Evolutionary conservation across 1,140 invertebrate genomes (phyloP), one percentile per base, ranked within the genome.

Genomic region (Streblospio benedicti): DNA sequence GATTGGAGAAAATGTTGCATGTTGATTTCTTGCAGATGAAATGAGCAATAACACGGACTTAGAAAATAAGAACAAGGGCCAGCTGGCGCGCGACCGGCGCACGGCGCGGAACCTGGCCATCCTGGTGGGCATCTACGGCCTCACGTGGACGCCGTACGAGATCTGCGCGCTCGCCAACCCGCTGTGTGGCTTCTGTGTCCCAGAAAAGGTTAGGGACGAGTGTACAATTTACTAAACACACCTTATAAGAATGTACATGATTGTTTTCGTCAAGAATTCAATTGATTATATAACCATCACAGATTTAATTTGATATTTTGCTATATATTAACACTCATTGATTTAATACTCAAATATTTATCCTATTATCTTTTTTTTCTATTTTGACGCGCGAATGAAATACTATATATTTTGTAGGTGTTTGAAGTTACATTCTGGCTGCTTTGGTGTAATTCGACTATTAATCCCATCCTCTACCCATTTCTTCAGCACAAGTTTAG

Each of bases 401-500:
- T n/a, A n/a, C n/a, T n/a, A n/a, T n/a, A n/a, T n/a, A n/a, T n/a
- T n/a, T n/a, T n/a, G n/a, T n/a, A 27, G 23, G 38, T 33, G 9
- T 59, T 51, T 23, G 57, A 59, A 16, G 33, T 51, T 16, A 27
- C 33, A 14, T 59, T 59, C 45, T 59, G 57, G 57, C 43, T 59
- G 30, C 44, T 59, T 14, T 59, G 57, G 57, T 20, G 50, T 4
- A 59, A 59, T 27, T 59, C 57, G 44, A 51, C 47, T 5, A 32
- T 59, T 20, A 59, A 59, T 59, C 57, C 57, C 9, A n/a, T 59
- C 18, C 57, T 59, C 28, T 59, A 59, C 33, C 57, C 57, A 28
- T 59, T 63, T 58, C 20, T 61, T 16, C 64, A 65, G 44, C 44
- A 60, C 5, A 43, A 56, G 47, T 65, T 63, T 56, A 60, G 64